phyloP scores from a whole-genome alignment of 35 echinoderm and acorn worm species.

The Apostichopus japonicus region DNA sequence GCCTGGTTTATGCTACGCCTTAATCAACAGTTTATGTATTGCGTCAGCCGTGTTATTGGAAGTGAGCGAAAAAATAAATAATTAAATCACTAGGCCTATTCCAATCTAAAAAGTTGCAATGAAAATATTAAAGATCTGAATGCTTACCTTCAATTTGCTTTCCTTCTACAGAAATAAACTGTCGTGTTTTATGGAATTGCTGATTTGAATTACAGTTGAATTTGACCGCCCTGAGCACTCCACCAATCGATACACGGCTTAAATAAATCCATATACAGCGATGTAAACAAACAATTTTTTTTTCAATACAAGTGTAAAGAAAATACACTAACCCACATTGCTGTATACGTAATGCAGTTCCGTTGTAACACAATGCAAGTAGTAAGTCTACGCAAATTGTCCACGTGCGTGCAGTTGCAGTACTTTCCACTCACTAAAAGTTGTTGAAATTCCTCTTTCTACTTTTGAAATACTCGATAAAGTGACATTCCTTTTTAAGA shows the following conservation, averaged over 20 bases:
- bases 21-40: too few relatives aligned
- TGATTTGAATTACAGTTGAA: constrained; percentile 28
- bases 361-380: background rate
- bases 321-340: constrained; percentile 3
- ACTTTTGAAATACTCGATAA: background rate
- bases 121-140: background rate
- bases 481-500: background rate
- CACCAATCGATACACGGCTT: constrained; percentile 25
- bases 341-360: constrained; percentile 18
- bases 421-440: background rate
- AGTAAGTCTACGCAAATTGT: background rate
- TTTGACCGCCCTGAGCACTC: constrained; percentile 15
- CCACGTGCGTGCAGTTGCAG: background rate
- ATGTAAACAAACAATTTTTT: constrained; percentile 42
- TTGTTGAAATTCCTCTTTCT: background rate
- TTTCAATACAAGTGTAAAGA: constrained; percentile 14
- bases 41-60: too few relatives aligned
- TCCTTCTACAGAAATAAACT: background rate
- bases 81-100: too few relatives aligned
- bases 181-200: background rate
- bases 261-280: constrained; percentile 26
- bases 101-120: too few relatives aligned
- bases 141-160: constrained; percentile 5
- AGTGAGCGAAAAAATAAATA: too few relatives aligned
- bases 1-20: too few relatives aligned